Evolutionary conservation across 2,888 invertebrate species (phyloP).

Genomic region (Rotaria socialis): DNA sequence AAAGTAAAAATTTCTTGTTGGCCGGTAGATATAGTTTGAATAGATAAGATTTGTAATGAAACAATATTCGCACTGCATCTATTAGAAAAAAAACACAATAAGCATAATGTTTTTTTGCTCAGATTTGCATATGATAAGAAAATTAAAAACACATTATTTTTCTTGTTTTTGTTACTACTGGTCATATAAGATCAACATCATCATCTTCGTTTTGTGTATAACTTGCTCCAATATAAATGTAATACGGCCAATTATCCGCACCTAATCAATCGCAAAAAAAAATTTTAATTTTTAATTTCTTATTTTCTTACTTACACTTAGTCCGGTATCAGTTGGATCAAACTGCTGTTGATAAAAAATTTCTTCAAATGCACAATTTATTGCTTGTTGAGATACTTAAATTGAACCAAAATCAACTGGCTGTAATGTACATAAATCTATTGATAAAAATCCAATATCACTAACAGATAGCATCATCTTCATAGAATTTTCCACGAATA

Average conservation of each 20-base stretch:
- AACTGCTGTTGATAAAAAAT: conserved; percentile 35
- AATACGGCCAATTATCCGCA: conserved; percentile 50
- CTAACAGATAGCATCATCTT: conserved; percentile 53
- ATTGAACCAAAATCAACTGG: conserved; percentile 39
- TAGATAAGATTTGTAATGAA: conserved; percentile 1
- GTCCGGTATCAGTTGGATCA: conserved; percentile 36
- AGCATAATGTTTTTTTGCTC: not conserved
- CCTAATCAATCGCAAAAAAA: not conserved
- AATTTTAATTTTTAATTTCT: too few species aligned
- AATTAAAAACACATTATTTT: not conserved
- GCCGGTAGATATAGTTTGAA: not conserved
- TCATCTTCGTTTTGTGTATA: conserved; percentile 50
- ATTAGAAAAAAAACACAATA: too few species aligned
- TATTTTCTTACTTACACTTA: conserved; percentile 12
- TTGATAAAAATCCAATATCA: conserved; percentile 39
- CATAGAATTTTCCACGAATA: conserved; percentile 50
- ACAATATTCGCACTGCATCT: not conserved
- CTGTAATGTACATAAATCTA: conserved; percentile 30
- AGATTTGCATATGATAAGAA: conserved; percentile 17
- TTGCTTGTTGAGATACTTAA: not conserved
- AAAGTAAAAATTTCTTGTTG: not conserved
- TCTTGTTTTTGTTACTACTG: conserved; percentile 47
- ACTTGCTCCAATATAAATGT: conserved; percentile 52
- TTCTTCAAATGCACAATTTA: conserved; percentile 43
- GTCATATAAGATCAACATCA: conserved; percentile 50